A percentile compares a stretch with the other conserved stretches of the same genome.
Conservation (phyloP, 1,140 invertebrate genomes). For the Cryptotermes secundus region DNA sequence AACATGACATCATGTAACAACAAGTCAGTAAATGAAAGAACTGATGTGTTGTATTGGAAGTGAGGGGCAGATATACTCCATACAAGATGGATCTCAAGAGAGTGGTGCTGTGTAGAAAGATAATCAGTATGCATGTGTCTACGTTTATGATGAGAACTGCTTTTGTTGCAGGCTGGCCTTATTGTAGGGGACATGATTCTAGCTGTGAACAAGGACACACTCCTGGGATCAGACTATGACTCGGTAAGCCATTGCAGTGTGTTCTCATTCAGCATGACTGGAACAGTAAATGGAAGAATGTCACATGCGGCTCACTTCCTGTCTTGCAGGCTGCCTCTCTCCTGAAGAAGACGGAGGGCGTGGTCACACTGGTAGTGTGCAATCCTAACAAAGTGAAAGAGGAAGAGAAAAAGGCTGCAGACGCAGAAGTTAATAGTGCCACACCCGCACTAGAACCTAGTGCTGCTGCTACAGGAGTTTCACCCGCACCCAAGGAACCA, state of each 20-base stretch:
- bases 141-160: background rate
- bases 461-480: conserved; percentile 28
- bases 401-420: conserved; percentile 47
- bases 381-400: conserved; percentile 73
- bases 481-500: conserved; percentile 41
- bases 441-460: conserved; percentile 28
- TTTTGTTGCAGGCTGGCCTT: conserved; percentile 72
- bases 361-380: conserved; percentile 80
- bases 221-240: conserved; percentile 84
- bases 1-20: too few relatives aligned
- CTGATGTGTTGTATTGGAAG: too few relatives aligned
- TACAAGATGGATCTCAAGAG: too few relatives aligned
- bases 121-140: too few relatives aligned
- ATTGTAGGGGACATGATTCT: conserved; percentile 93
- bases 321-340: conserved; percentile 71
- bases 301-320: background rate
- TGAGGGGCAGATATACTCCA: too few relatives aligned
- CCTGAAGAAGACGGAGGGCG: conserved; percentile 83
- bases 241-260: conserved; percentile 59
- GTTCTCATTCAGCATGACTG: background rate
- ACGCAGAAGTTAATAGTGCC: background rate
- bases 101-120: too few relatives aligned
- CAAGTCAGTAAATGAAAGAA: too few relatives aligned
- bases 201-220: conserved; percentile 86
- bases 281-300: background rate